Evolutionary conservation across 2,797 vertebrate species (phyloP), one percentile per base, ranked within the genome.

Genomic region (Calcarius lapponicus): DNA sequence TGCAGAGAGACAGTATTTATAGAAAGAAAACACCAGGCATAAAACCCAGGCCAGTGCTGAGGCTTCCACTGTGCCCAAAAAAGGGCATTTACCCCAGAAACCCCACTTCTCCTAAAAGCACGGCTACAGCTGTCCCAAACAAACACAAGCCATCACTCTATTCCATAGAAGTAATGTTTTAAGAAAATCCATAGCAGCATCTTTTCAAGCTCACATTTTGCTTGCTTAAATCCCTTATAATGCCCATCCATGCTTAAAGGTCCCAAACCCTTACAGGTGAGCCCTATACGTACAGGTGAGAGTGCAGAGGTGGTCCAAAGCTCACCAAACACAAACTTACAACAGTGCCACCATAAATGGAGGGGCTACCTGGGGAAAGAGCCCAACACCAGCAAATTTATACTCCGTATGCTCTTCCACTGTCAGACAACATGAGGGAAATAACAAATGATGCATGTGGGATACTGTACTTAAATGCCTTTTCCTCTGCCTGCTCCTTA

Each of bases 231-330:
- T 64, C 26, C 53, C 11, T 24, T 28, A 5, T 8, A 22, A 62
- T 11, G 5, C 11, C 21, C 21, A 53, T 5, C 11, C 15, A 15
- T 5, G 20, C n/a, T 48, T n/a, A 40, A 61, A 76, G 19, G 12
- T 47, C 24, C 56, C 6, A 6, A 36, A 40, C 26, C 47, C 20
- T 12, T 9, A 6, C 0, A 48, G 47, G 26, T 31, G 51, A 76
- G 58, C 16, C 31, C 36, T 25, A 0, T 2, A 29, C 0, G 0
- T 19, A 13, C 2, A n/a, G n/a, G 29, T n/a, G 57, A 47, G 43
- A 29, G 22, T 47, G 28, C 20, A 54, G 51, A 73, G 47, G 5
- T 26, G 31, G 31, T 32, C 61, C 73, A 90, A 50, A 65, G 25
- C 36, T 69, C 66, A 74, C 13, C 51, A 54, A 69, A 10, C 13